Percentiles rank a stretch among this genome's conserved stretches.
These are phyloP conservation scores for Scrobipalpa costella DNA, from an alignment of 2,888 invertebrate genomes.

Conservation along the genomic window DNA sequence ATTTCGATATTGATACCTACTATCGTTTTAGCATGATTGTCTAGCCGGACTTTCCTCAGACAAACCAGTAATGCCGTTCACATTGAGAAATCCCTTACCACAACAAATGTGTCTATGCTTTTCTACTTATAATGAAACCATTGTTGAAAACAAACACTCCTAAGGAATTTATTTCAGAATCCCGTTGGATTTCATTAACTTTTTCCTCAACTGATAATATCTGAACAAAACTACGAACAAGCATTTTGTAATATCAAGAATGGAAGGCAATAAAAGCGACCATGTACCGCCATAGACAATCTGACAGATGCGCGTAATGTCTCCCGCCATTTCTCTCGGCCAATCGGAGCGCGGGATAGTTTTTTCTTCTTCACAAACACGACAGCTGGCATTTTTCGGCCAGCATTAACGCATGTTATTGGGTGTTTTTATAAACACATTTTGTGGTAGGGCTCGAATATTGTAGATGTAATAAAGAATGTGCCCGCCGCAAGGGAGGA, in stretches of 20 bases:
- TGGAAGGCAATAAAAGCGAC: conserved; percentile 17
- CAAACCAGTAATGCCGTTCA: too few relatives aligned
- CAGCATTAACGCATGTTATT: conserved; percentile 69
- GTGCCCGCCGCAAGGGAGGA: conserved; percentile 38
- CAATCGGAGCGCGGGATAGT: conserved; percentile 57
- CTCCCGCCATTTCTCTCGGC: conserved; percentile 58
- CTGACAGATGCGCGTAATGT: conserved; percentile 73
- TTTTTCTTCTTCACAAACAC: conserved; percentile 53
- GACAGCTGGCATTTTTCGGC: conserved; percentile 63
- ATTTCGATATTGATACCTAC: too few relatives aligned
- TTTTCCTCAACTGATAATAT: not conserved
- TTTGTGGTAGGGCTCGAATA: conserved; percentile 42
- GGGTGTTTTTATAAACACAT: conserved; percentile 66
- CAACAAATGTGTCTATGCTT: too few relatives aligned
- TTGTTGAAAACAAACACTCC: not conserved
- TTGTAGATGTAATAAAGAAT: conserved; percentile 36
- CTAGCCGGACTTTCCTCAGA: too few relatives aligned
- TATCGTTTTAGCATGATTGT: too few relatives aligned
- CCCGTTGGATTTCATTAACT: not conserved
- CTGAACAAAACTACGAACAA: conserved; percentile 2
- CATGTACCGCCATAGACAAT: conserved; percentile 54
- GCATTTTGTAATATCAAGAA: conserved; percentile 17
- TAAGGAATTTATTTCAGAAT: not conserved
- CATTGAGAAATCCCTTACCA: too few relatives aligned
- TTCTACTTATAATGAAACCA: too few relatives aligned